phyloP scores from a whole-genome alignment of 2,888 invertebrate species.

The Adelphocoris suturalis region DNA sequence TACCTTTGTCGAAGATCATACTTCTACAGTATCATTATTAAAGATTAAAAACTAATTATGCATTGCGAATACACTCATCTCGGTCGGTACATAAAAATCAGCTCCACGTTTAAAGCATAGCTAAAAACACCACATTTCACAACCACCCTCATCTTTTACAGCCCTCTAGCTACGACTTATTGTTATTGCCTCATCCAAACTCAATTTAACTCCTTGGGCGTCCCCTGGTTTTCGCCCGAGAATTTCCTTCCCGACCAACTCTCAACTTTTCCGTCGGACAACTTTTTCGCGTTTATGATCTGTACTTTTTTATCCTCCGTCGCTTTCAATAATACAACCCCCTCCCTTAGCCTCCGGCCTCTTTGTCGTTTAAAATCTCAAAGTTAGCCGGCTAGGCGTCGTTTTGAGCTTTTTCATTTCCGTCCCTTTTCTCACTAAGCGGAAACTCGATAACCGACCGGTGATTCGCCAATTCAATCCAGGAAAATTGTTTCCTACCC shows the following conservation, averaged over 20 bases:
- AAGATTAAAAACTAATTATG: too few relatives aligned
- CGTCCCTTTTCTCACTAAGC: not conserved
- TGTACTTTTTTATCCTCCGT: constrained; percentile 18
- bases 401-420: constrained; percentile 3
- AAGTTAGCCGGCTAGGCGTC: not conserved
- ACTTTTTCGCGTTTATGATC: constrained; percentile 45
- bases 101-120: too few relatives aligned
- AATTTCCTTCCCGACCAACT: constrained; percentile 43
- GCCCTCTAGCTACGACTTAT: constrained; percentile 43
- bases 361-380: not conserved
- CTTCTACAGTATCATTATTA: too few relatives aligned
- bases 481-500: not conserved
- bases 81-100: too few relatives aligned
- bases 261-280: constrained; percentile 42
- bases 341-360: not conserved
- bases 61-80: too few relatives aligned
- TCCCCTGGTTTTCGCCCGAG: constrained; percentile 36
- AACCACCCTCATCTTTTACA: constrained; percentile 10
- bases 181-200: constrained; percentile 58
- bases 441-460: not conserved
- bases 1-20: too few relatives aligned
- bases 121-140: not conserved
- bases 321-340: constrained; percentile 9
- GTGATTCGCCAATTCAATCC: not conserved
- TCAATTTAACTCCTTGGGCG: constrained; percentile 50